Conservation (phyloP, 2,888 invertebrate species). For the Drosophila mercatorum region DNA sequence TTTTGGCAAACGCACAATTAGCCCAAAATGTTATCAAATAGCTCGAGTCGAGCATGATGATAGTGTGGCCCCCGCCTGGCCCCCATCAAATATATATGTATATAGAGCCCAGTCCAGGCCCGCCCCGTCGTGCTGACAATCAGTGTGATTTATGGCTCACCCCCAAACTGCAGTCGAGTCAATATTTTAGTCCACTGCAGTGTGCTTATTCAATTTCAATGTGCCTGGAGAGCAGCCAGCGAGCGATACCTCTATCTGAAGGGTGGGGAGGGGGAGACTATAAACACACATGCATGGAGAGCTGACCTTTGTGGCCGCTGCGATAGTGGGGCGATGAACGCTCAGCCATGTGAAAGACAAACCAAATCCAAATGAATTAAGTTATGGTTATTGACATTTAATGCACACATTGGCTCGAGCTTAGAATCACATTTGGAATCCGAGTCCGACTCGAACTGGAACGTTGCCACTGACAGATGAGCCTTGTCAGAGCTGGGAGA, state of each 20-base stretch:
- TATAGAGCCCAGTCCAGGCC: no score
- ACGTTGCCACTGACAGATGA: constrained; percentile 18
- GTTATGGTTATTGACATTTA: constrained; percentile 80
- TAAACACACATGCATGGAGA: constrained; percentile 4
- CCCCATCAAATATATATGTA: not conserved
- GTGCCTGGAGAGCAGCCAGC: constrained; percentile 34
- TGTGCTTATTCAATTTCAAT: constrained; percentile 58
- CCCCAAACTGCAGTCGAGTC: constrained; percentile 56
- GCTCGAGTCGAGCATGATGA: not conserved
- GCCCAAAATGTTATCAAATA: constrained; percentile 43
- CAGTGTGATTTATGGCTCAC: constrained; percentile 70
- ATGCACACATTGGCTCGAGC: constrained; percentile 57
- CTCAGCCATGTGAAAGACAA: constrained; percentile 73
- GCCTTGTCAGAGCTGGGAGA: constrained; percentile 6
- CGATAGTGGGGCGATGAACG: constrained; percentile 54
- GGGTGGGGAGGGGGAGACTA: not conserved
- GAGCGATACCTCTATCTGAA: constrained; percentile 29
- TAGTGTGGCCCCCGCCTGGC: not conserved
- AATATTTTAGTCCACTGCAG: constrained; percentile 54
- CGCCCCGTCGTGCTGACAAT: constrained; percentile 31
- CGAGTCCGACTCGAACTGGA: constrained; percentile 8
- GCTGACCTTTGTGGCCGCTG: constrained; percentile 65
- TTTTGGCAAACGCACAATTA: constrained; percentile 41
- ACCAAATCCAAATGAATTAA: constrained; percentile 76
- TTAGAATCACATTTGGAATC: constrained; percentile 22